Evolutionary conservation across 2,888 invertebrate species (phyloP), one percentile per base, ranked within the genome.

Genomic region (Erannis defoliaria): DNA sequence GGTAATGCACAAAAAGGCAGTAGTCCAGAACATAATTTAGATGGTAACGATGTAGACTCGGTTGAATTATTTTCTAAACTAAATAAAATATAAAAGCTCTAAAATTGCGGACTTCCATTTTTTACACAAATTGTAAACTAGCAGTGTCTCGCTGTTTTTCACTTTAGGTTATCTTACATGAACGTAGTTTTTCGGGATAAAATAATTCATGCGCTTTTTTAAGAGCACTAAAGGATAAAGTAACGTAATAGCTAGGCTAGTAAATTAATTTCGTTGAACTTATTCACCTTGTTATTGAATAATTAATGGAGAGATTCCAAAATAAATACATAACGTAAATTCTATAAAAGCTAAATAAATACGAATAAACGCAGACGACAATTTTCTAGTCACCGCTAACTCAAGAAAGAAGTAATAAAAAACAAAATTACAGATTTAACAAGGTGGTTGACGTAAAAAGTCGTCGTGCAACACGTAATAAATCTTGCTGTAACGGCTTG

Each of bases 391-490:
- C 60, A 63, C 63, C 51, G 62, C 57, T 70, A 68, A 68, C 71
- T 68, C 60, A 66, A 59, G 66, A 70, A 63, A 69, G 68, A 71
- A 62, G 72, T 66, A 61, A 66, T 75, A 77, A 82, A 82, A 78
- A 75, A 78, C 75, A 62, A 76, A 81, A 80, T 75, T 75, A 73
- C 77, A 51, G 71, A 74, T 74, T 75, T 81, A 82, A 84, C 81
- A 77, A 82, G 73, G 66, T 60, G 50, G 54, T 55, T 71, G 48
- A 67, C 56, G 72, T 69, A 72, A 76, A 76, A 76, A 74, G 69
- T 74, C 67, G 73, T 74, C 71, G 68, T 58, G 71, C 74, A 71
- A 75, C 82, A 82, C 78, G 72, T 75, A 70, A 72, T 83, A 82
- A 82, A 83, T 82, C 76, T 68, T 66, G 48, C 35, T 45, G 64